Conservation (phyloP, 1,140 invertebrate species). For the Meteorus sp. region DNA sequence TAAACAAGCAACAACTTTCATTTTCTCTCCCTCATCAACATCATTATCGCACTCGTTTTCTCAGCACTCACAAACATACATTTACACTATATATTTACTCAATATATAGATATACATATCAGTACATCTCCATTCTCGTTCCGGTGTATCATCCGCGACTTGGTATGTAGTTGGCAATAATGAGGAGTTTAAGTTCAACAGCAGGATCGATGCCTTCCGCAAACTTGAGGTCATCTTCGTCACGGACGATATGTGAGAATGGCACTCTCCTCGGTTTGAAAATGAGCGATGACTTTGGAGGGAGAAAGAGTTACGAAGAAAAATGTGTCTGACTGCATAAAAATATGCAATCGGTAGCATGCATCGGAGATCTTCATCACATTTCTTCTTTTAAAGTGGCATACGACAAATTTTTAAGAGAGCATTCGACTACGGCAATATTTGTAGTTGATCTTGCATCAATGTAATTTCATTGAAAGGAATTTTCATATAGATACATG, state of each 20-base stretch:
- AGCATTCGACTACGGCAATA: too few relatives aligned
- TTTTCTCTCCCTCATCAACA: too few relatives aligned
- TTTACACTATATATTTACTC: too few relatives aligned
- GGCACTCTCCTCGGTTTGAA: conserved; percentile 5
- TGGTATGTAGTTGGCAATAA: neutral
- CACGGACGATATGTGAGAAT: conserved; percentile 24
- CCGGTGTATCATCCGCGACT: neutral
- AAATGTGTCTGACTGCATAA: too few relatives aligned
- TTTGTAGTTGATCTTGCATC: too few relatives aligned
- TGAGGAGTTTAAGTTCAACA: conserved; percentile 16
- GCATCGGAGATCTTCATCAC: neutral
- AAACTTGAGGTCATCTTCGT: conserved; percentile 21
- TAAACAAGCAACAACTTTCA: too few relatives aligned
- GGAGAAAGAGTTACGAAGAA: neutral
- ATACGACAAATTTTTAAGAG: too few relatives aligned
- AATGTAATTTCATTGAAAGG: too few relatives aligned
- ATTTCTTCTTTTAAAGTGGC: too few relatives aligned
- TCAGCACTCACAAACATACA: too few relatives aligned
- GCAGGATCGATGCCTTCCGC: conserved; percentile 25
- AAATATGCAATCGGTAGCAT: neutral
- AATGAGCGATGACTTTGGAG: neutral
- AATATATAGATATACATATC: too few relatives aligned
- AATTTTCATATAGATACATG: too few relatives aligned
- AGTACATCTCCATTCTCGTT: neutral
- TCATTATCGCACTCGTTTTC: neutral